A percentile compares a stretch with the other conserved stretches of the same genome.
Evolutionary conservation across 2,888 invertebrate species (phyloP).

Genomic region (Eledona agricola): DNA sequence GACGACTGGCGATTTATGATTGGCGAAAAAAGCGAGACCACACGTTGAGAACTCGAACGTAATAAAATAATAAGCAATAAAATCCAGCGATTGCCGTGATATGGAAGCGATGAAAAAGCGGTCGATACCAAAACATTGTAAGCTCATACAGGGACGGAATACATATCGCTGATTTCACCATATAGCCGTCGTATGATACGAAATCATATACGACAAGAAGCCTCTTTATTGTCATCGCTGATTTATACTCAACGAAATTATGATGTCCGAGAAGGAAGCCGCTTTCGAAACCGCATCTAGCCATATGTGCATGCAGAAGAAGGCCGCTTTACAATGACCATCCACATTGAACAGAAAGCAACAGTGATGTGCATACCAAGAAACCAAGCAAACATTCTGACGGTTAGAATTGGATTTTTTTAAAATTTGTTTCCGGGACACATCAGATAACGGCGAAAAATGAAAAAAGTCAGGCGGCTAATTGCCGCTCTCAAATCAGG

Average conservation of each 20-base stretch:
- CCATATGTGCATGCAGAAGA: too few relatives aligned
- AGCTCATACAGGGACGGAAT: constrained; percentile 31
- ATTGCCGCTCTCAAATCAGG: too few relatives aligned
- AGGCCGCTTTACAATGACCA: too few relatives aligned
- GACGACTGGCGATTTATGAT: constrained; percentile 19
- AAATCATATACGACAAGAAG: constrained; percentile 28
- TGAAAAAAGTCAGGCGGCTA: too few relatives aligned
- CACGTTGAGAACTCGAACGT: constrained; percentile 45
- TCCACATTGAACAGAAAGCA: too few relatives aligned
- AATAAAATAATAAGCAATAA: constrained; percentile 54
- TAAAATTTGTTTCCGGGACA: too few relatives aligned
- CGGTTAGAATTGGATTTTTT: too few relatives aligned
- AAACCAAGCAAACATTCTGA: too few relatives aligned
- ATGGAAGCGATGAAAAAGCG: constrained; percentile 34
- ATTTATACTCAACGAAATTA: constrained; percentile 30
- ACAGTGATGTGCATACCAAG: too few relatives aligned
- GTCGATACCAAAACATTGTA: constrained; percentile 37
- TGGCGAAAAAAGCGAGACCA: constrained; percentile 45
- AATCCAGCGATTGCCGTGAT: constrained; percentile 47
- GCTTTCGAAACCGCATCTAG: too few relatives aligned
- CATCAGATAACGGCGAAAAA: too few relatives aligned
- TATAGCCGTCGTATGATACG: not conserved
- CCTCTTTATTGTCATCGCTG: constrained; percentile 29
- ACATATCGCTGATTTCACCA: constrained; percentile 27
- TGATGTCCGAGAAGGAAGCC: too few relatives aligned